These are phyloP conservation scores for Anorthoa munda DNA, from an alignment of 2,888 invertebrate genomes.

Conservation along the genomic window DNA sequence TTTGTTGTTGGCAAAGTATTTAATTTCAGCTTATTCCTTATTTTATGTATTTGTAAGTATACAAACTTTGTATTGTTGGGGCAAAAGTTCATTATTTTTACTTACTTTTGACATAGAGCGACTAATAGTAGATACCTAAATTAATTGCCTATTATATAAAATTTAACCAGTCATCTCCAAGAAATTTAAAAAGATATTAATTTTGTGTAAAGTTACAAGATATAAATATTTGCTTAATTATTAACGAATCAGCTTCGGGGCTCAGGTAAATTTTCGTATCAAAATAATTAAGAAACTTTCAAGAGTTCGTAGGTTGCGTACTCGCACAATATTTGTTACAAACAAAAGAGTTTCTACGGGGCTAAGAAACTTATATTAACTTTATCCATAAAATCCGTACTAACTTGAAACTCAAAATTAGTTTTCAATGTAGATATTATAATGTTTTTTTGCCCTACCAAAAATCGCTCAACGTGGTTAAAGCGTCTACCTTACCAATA, in stretches of 20 bases:
- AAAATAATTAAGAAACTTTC: constrained; percentile 62
- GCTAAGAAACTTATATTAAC: constrained; percentile 45
- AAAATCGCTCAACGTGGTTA: no score
- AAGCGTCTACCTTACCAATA: no score
- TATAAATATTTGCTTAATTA: constrained; percentile 21
- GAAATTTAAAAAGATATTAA: constrained; percentile 11
- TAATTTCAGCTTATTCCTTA: background rate
- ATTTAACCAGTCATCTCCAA: background rate
- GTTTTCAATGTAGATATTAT: constrained; percentile 44
- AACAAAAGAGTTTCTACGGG: constrained; percentile 42
- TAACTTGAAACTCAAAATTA: constrained; percentile 35
- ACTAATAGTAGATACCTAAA: background rate
- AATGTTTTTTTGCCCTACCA: no score
- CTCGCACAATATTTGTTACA: constrained; percentile 39
- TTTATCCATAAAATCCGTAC: constrained; percentile 39
- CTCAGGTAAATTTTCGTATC: constrained; percentile 50
- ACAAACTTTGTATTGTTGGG: background rate
- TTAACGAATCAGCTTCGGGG: constrained; percentile 5
- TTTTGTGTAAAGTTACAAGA: constrained; percentile 1
- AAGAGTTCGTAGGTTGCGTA: constrained; percentile 30
- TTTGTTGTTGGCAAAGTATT: background rate
- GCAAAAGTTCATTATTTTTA: background rate
- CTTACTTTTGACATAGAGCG: background rate
- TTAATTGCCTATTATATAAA: background rate
- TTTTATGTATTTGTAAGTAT: no score